Evolutionary conservation across 2,113 vertebrate species (phyloP).

Genomic region (Mustelus asterias): DNA sequence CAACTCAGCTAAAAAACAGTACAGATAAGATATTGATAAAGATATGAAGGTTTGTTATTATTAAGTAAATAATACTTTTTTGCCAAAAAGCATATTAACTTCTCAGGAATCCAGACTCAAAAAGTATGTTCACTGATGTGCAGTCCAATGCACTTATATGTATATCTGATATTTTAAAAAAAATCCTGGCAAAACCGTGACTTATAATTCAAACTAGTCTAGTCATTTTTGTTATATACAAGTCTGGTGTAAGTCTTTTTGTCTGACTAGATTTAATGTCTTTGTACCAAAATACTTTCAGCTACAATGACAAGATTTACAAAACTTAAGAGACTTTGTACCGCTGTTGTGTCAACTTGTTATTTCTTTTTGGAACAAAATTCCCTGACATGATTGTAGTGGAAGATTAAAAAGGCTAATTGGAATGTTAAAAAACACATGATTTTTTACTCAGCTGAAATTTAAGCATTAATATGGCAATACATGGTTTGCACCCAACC

Average conservation of each 20-base stretch:
- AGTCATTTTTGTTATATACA: constrained; percentile 1
- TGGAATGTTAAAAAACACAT: not conserved
- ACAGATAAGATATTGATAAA: constrained; percentile 1
- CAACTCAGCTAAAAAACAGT: constrained; percentile 21
- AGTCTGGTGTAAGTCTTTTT: not conserved
- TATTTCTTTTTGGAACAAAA: not conserved
- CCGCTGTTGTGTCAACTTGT: not conserved
- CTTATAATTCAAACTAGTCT: not conserved
- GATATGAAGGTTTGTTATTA: constrained; percentile 24
- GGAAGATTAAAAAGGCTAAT: not conserved
- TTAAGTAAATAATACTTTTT: constrained; percentile 13
- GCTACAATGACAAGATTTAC: not conserved
- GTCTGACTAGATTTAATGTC: not conserved
- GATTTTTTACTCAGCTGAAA: not conserved
- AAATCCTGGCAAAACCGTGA: not conserved
- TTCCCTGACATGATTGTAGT: not conserved
- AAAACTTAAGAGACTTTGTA: constrained; percentile 5
- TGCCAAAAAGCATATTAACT: constrained; percentile 25
- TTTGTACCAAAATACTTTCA: constrained; percentile 1
- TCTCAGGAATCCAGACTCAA: constrained; percentile 22
- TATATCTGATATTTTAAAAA: not conserved
- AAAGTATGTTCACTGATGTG: constrained; percentile 2
- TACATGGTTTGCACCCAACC: not conserved
- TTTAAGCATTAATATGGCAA: not conserved
- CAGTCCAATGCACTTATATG: constrained; percentile 2